A percentile compares a stretch with the other conserved stretches of the same genome.
phyloP scores from a whole-genome alignment of 2,113 vertebrate genomes.

The Carassius carassius region DNA sequence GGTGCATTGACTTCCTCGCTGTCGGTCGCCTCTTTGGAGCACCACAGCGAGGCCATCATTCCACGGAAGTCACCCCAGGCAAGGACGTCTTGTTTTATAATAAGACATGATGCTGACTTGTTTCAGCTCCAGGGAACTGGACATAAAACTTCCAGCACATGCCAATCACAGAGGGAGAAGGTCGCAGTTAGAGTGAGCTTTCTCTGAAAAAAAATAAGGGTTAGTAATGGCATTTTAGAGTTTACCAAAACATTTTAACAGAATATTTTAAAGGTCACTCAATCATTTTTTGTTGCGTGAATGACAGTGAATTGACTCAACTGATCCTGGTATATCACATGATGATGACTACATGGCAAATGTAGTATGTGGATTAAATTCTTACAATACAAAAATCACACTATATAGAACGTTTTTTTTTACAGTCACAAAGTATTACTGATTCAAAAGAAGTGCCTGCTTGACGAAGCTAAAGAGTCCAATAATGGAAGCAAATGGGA shows the following conservation, averaged over 20 bases:
- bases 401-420: too few species aligned
- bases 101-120: slow-evolving; percentile 83
- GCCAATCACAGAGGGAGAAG: slow-evolving; percentile 53
- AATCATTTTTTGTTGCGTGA: neutral
- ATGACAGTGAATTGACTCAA: too few species aligned
- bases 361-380: too few species aligned
- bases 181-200: neutral
- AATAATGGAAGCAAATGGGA: neutral
- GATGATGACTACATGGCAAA: too few species aligned
- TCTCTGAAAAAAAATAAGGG: too few species aligned
- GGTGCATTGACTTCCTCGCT: slow-evolving; percentile 81
- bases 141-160: slow-evolving; percentile 75
- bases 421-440: too few species aligned
- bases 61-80: slow-evolving; percentile 64
- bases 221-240: too few species aligned
- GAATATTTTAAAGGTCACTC: too few species aligned
- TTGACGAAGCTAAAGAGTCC: too few species aligned
- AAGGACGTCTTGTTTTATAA: slow-evolving; percentile 81
- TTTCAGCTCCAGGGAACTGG: slow-evolving; percentile 84
- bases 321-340: too few species aligned
- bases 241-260: neutral
- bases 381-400: too few species aligned
- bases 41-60: slow-evolving; percentile 54
- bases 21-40: slow-evolving; percentile 69
- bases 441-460: too few species aligned